These are phyloP conservation scores for Aplochiton taeniatus DNA, from an alignment of 2,797 vertebrate genomes.

Conservation along the genomic window DNA sequence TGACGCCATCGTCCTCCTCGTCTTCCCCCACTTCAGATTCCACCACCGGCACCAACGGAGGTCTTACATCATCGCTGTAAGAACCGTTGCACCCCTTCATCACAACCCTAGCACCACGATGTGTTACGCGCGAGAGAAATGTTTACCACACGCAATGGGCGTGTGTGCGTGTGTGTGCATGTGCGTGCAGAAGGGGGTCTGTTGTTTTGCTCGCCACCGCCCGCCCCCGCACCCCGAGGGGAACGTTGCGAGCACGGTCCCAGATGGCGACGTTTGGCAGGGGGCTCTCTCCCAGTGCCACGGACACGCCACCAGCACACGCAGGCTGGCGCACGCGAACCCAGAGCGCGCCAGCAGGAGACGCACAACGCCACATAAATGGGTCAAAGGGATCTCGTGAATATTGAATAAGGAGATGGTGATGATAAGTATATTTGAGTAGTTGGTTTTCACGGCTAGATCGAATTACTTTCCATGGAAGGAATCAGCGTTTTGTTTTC, in stretches of 20 bases:
- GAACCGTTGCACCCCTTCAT: background rate
- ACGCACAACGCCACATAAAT: too few relatives aligned
- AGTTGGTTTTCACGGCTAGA: too few relatives aligned
- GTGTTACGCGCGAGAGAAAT: too few relatives aligned
- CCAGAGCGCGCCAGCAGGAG: too few relatives aligned
- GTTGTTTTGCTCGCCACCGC: constrained; percentile 10
- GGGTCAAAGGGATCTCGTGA: too few relatives aligned
- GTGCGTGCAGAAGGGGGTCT: background rate
- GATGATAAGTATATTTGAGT: too few relatives aligned
- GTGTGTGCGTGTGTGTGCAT: background rate
- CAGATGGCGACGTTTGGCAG: constrained; percentile 29
- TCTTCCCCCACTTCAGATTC: background rate
- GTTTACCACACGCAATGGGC: too few relatives aligned
- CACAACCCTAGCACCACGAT: background rate
- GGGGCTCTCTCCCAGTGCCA: constrained; percentile 13
- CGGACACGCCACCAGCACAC: background rate
- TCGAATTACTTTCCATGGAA: too few relatives aligned
- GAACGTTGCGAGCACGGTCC: constrained; percentile 13
- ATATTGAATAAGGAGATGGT: too few relatives aligned
- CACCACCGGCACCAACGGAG: background rate
- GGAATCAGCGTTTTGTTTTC: too few relatives aligned
- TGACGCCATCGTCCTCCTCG: background rate
- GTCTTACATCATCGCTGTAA: background rate
- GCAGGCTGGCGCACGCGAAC: too few relatives aligned
- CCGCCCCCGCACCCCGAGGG: constrained; percentile 8